Evolutionary conservation across 2,113 vertebrate genomes (phyloP), one percentile per base, ranked within the genome.

Genomic region (Cebidichthys violaceus): DNA sequence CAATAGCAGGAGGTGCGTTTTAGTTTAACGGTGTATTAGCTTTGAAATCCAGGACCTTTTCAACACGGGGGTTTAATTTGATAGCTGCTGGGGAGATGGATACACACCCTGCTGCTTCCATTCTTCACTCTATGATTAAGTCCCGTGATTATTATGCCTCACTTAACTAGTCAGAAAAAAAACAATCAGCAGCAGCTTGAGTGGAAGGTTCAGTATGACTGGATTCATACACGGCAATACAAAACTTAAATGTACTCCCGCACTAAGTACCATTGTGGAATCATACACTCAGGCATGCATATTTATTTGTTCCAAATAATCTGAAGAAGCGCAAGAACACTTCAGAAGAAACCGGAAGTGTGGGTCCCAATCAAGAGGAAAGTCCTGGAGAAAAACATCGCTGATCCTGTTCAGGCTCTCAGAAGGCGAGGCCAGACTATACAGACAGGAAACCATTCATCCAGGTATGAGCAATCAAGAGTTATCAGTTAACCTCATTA

Each of bases 101-200:
- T 50, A 24, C n/a, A 57, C 22, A 75, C 24, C 47, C 41, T 33
- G 75, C 70, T 82, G 70, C 59, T 70, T 75, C 65, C 74, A 79
- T 82, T 79, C 65, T 77, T 65, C 75, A 50, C 57, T 78, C 79
- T 31, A 9, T 78, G 70, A 82, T 74, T 69, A 82, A 69, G 47
- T 79, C 59, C 52, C 24, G 39, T 77, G 70, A 65, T 82, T 59
- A 79, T 82, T 82, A 62, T 83, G 54, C 45, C 33, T 83, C 61
- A 72, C 35, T 84, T 77, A 79, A 70, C 57, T 37, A 41, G 65
- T 41, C 18, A 71, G 50, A 72, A 50, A 65, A 59, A 69, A 73
- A 18, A 41, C 9, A 9, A 77, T 7, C 35, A n/a, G 60, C 43
- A 59, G 37, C 70, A 62, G 31, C 79, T 29, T 27, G 27, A 61